A percentile compares a stretch with the other conserved stretches of the same genome.
Conservation (phyloP, 2,797 vertebrate genomes). For the Dallia pectoralis region DNA sequence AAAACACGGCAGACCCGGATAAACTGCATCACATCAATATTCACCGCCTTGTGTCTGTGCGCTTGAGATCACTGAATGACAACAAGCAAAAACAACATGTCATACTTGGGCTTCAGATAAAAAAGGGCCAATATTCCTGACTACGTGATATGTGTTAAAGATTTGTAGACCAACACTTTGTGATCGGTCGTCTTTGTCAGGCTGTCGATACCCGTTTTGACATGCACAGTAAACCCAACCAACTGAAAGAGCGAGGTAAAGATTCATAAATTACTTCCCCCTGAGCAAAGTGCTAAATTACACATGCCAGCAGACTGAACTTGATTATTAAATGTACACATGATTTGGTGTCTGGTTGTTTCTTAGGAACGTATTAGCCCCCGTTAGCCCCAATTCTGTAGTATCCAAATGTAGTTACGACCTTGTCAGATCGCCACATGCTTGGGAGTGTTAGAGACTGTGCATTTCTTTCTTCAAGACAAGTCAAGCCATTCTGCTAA, state of each 20-base stretch:
- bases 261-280: conserved; percentile 9
- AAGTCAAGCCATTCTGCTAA: no score
- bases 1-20: conserved; percentile 55
- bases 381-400: no score
- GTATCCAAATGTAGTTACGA: no score
- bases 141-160: conserved; percentile 50
- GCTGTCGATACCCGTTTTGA: conserved; percentile 37
- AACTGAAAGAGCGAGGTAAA: conserved; percentile 25
- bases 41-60: conserved; percentile 49
- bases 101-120: conserved; percentile 49
- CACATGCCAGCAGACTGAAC: neutral
- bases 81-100: conserved; percentile 66
- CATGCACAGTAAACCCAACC: conserved; percentile 45
- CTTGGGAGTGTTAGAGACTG: no score
- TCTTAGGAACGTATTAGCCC: neutral
- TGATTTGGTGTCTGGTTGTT: neutral
- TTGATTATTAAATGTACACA: neutral
- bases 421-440: no score
- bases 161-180: conserved; percentile 31
- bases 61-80: conserved; percentile 64
- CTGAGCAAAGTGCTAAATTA: neutral
- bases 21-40: conserved; percentile 63
- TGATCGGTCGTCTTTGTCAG: conserved; percentile 26
- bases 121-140: conserved; percentile 44
- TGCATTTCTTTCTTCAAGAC: no score